phyloP scores from a whole-genome alignment of 2,113 vertebrate genomes.

The Pitta sordida region DNA sequence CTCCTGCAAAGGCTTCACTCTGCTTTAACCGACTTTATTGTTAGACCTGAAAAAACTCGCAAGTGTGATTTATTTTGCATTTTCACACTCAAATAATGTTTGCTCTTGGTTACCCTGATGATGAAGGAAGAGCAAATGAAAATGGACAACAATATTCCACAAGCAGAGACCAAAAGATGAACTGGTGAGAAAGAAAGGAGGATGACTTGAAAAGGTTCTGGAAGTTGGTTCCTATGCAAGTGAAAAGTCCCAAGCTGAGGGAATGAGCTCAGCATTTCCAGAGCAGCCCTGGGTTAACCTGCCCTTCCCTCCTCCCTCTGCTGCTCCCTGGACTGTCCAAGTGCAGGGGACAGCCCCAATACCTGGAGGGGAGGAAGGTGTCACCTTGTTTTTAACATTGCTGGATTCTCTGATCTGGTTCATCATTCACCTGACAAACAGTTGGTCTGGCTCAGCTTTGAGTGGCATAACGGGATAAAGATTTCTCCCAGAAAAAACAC shows the following conservation, averaged over 20 bases:
- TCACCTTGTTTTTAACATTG: accelerated
- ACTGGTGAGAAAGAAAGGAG: background rate
- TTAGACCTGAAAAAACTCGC: background rate
- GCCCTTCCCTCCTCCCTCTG: background rate
- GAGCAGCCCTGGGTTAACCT: background rate
- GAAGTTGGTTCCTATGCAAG: background rate
- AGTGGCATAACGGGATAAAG: background rate
- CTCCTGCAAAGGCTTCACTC: background rate
- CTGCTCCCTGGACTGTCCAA: background rate
- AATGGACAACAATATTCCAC: background rate
- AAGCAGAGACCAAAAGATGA: background rate
- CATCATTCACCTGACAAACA: background rate
- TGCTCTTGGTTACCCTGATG: background rate
- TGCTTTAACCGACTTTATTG: background rate
- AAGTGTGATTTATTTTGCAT: background rate
- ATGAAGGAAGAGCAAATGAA: background rate
- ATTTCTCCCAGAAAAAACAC: background rate
- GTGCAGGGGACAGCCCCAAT: background rate
- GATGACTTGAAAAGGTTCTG: background rate
- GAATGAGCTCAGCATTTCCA: background rate
- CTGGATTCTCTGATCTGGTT: background rate
- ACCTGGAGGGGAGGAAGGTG: accelerated
- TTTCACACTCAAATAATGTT: background rate
- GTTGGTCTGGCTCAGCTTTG: background rate
- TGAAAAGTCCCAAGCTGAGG: background rate